Evolutionary conservation across 2,888 invertebrate genomes (phyloP).

Genomic region (Cacoxenus indagator): DNA sequence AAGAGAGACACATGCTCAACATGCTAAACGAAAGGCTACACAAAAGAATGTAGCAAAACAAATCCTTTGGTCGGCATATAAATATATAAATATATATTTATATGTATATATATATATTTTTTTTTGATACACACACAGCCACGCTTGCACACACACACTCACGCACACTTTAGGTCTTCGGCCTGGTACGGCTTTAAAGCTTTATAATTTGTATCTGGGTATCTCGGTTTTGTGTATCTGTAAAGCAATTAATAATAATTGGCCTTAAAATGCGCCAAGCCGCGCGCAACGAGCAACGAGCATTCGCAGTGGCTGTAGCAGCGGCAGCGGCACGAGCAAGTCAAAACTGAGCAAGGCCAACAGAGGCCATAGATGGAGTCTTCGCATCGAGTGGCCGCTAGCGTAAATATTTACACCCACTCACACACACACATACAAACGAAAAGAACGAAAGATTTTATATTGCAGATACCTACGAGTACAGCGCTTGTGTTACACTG

Average conservation of each 20-base stretch:
- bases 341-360: slow-evolving; percentile 29
- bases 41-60: neutral
- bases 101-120: neutral
- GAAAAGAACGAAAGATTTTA: too few species aligned
- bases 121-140: neutral
- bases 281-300: slow-evolving; percentile 23
- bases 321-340: slow-evolving; percentile 3
- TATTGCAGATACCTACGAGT: too few species aligned
- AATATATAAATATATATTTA: neutral
- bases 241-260: slow-evolving; percentile 68
- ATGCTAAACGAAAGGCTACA: too few species aligned
- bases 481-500: neutral
- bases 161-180: neutral
- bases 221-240: slow-evolving; percentile 50
- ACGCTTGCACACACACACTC: neutral
- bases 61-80: neutral
- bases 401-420: slow-evolving; percentile 29
- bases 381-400: slow-evolving; percentile 33
- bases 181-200: neutral
- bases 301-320: neutral
- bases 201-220: slow-evolving; percentile 19
- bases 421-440: slow-evolving; percentile 17
- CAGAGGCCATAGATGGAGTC: slow-evolving; percentile 54
- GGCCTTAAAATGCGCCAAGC: slow-evolving; percentile 47
- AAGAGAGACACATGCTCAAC: neutral